Conservation (phyloP, 2,797 vertebrate genomes). For the Gambelia wislizenii region DNA sequence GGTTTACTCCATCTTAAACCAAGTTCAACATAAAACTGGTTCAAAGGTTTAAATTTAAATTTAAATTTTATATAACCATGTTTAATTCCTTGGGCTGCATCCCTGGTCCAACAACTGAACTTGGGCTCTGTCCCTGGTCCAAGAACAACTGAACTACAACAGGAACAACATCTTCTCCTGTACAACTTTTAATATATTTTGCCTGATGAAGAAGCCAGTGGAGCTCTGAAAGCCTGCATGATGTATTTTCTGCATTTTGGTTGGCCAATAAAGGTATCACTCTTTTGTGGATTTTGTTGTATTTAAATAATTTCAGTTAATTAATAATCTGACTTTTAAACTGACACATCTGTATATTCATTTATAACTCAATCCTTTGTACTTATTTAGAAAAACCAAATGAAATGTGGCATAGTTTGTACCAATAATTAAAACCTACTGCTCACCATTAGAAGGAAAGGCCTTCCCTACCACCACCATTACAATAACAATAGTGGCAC, state of each 20-base stretch:
- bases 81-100: neutral
- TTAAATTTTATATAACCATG: no score
- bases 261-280: no score
- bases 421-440: neutral
- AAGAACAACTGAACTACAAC: no score
- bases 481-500: neutral
- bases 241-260: no score
- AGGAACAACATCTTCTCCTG: no score
- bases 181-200: no score
- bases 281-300: no score
- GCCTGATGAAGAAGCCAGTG: no score
- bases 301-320: neutral
- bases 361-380: neutral
- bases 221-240: no score
- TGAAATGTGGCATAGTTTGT: neutral
- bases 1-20: neutral
- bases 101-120: no score
- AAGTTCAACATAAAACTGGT: neutral
- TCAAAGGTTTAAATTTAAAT: neutral
- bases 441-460: neutral
- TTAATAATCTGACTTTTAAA: neutral
- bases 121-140: neutral
- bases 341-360: no score
- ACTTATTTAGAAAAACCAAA: neutral
- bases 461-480: no score